Evolutionary conservation across 2,797 vertebrate species (phyloP).

Genomic region (Diplodus puntazzo): DNA sequence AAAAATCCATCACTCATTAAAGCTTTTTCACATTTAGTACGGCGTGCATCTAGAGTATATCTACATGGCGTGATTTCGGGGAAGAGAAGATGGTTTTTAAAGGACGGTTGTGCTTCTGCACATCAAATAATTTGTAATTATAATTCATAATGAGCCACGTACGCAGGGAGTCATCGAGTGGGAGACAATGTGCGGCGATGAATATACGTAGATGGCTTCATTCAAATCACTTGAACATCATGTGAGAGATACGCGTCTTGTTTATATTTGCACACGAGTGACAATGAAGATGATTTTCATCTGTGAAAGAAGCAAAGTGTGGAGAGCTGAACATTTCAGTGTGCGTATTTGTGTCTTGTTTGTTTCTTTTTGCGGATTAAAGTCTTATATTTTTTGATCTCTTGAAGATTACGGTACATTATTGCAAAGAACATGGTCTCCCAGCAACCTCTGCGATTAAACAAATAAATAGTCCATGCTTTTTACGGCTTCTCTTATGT

Average conservation of each 20-base stretch:
- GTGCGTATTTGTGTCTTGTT: constrained; percentile 20
- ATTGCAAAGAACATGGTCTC: constrained; percentile 27
- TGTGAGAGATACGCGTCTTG: constrained; percentile 1
- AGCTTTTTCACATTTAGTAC: constrained; percentile 52
- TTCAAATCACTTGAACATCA: constrained; percentile 31
- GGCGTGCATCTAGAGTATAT: constrained; percentile 27
- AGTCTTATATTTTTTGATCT: constrained; percentile 19
- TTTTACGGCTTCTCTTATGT: constrained; percentile 23
- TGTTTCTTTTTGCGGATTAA: constrained; percentile 44
- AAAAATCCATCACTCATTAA: constrained; percentile 45
- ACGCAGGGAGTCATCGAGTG: constrained; percentile 31
- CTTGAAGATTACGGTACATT: constrained; percentile 41
- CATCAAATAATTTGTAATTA: constrained; percentile 51
- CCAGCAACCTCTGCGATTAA: constrained; percentile 36
- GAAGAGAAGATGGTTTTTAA: constrained; percentile 35
- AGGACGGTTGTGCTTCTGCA: constrained; percentile 23
- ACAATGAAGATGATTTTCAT: constrained; percentile 21
- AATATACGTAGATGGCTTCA: constrained; percentile 28
- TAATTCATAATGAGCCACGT: constrained; percentile 41
- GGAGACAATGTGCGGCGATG: constrained; percentile 29
- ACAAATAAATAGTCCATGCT: constrained; percentile 35
- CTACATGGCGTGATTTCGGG: constrained; percentile 29
- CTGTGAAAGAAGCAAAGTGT: constrained; percentile 8
- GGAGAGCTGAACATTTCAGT: background rate
- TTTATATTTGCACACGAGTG: constrained; percentile 27